Conservation (phyloP, 2,113 vertebrate genomes). For the Hyperopisus bebe region DNA sequence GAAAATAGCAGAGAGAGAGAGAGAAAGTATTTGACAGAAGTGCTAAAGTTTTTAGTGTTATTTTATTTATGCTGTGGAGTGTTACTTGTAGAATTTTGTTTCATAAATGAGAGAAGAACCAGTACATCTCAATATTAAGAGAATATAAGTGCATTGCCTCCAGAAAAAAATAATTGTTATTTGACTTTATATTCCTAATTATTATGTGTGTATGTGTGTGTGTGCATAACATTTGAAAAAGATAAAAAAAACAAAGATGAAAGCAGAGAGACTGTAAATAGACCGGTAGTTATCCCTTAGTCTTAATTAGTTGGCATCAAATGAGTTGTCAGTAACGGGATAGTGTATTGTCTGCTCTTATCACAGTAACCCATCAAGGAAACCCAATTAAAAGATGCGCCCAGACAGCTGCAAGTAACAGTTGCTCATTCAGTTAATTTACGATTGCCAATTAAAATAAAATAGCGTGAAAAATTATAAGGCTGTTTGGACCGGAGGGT, state of each 20-base stretch:
- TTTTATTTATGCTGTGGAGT: not conserved
- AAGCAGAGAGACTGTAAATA: slow-evolving; percentile 6
- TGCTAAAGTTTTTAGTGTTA: not conserved
- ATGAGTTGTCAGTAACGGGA: slow-evolving; percentile 62
- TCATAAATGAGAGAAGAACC: not conserved
- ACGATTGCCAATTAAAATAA: slow-evolving; percentile 72
- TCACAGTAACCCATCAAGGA: slow-evolving; percentile 65
- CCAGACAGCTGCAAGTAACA: slow-evolving; percentile 51
- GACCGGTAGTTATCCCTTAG: slow-evolving; percentile 46
- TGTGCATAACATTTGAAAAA: not conserved
- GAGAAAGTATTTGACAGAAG: not conserved
- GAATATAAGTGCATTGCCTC: not conserved
- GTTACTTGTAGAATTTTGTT: not conserved
- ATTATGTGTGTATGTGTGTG: not conserved
- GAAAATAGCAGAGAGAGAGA: not conserved
- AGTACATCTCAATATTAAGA: not conserved
- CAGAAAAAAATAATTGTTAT: not conserved
- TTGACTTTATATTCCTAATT: slow-evolving; percentile 4
- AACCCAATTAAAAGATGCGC: slow-evolving; percentile 65
- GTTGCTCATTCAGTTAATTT: slow-evolving; percentile 64
- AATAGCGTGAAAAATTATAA: slow-evolving; percentile 62
- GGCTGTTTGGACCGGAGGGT: slow-evolving; percentile 58
- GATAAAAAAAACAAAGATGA: not conserved
- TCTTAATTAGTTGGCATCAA: slow-evolving; percentile 63
- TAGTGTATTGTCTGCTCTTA: slow-evolving; percentile 65